A percentile compares a stretch with the other conserved stretches of the same genome.
phyloP scores from a whole-genome alignment of 2,797 vertebrate species.

The Molossus molossus region DNA sequence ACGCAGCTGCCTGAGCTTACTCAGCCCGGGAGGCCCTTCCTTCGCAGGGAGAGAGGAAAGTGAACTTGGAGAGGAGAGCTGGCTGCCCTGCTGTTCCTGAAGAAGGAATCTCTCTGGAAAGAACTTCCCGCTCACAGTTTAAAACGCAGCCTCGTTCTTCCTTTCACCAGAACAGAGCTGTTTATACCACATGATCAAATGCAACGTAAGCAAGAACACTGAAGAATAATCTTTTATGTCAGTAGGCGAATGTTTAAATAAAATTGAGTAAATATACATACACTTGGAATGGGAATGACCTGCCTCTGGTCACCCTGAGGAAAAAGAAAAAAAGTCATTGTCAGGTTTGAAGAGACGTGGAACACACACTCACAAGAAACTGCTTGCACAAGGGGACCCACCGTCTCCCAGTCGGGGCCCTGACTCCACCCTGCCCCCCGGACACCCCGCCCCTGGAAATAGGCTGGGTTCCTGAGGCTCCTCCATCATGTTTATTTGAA shows the following conservation, averaged over 20 bases:
- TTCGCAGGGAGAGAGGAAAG: not conserved
- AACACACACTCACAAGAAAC: slow-evolving; percentile 61
- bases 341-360: slow-evolving; percentile 71
- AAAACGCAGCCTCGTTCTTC: slow-evolving; percentile 30
- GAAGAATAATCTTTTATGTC: not conserved
- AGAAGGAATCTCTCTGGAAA: not conserved
- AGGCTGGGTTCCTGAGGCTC: not conserved
- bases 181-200: not conserved
- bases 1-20: not conserved
- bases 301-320: slow-evolving; percentile 98
- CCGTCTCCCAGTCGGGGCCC: not conserved
- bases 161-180: slow-evolving; percentile 25
- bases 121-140: not conserved
- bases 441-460: not conserved
- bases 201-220: slow-evolving; percentile 43
- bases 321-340: slow-evolving; percentile 87
- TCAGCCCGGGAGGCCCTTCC: not conserved
- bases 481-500: not conserved
- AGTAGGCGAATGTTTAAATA: slow-evolving; percentile 47
- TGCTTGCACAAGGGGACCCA: not conserved
- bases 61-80: not conserved
- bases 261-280: slow-evolving; percentile 94
- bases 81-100: not conserved
- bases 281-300: slow-evolving; percentile 96
- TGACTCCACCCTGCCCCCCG: not conserved